Evolutionary conservation across 2,888 invertebrate species (phyloP).

Genomic region (Cheilosia scutellata): DNA sequence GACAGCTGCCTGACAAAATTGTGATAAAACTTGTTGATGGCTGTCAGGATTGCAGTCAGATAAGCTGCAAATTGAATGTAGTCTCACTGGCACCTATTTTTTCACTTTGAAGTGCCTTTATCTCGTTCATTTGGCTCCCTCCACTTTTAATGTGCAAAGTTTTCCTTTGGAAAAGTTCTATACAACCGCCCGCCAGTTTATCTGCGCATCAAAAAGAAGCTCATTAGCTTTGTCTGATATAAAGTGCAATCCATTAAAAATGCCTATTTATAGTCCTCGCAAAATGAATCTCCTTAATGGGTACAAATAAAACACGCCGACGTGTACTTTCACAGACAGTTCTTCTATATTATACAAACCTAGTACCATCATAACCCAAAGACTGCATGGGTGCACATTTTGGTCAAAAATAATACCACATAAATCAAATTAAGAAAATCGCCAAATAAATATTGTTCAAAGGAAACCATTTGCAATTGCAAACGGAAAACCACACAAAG

Average conservation of each 20-base stretch:
- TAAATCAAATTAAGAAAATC: slow-evolving; percentile 52
- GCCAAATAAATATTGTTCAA: slow-evolving; percentile 38
- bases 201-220: neutral
- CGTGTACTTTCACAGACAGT: neutral
- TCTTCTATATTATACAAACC: slow-evolving; percentile 35
- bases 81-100: neutral
- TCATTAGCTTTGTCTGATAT: slow-evolving; percentile 44
- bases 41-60: neutral
- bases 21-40: slow-evolving; percentile 8
- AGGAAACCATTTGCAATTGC: slow-evolving; percentile 47
- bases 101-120: slow-evolving; percentile 4
- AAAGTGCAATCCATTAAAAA: slow-evolving; percentile 56
- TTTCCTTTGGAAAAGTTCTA: neutral
- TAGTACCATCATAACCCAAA: slow-evolving; percentile 59
- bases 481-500: slow-evolving; percentile 24
- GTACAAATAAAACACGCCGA: slow-evolving; percentile 12
- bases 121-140: slow-evolving; percentile 2
- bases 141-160: neutral
- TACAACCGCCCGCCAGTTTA: slow-evolving; percentile 12
- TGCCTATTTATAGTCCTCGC: slow-evolving; percentile 48
- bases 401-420: slow-evolving; percentile 13
- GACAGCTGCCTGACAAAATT: slow-evolving; percentile 23
- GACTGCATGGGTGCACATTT: slow-evolving; percentile 41
- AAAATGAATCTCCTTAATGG: slow-evolving; percentile 19
- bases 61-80: neutral